Evolutionary conservation across 2,888 invertebrate species (phyloP).

Genomic region (Drosophila borealis): DNA sequence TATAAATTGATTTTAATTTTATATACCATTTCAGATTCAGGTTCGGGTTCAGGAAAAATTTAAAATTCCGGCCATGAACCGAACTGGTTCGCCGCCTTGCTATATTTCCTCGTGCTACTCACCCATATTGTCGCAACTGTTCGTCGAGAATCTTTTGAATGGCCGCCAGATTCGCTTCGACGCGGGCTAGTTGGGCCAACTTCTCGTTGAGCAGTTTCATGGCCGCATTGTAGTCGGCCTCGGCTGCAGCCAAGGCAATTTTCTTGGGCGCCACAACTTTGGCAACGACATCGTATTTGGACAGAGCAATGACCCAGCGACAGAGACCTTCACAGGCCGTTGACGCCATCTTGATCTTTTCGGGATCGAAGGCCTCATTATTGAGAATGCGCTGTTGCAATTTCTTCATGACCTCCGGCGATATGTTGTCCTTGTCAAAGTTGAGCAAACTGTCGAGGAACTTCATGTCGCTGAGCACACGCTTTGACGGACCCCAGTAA

Average conservation of each 20-base stretch:
- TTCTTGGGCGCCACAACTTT: slow-evolving; percentile 97
- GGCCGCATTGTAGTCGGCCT: slow-evolving; percentile 90
- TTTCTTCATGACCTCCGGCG: slow-evolving; percentile 92
- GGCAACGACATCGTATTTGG: slow-evolving; percentile 97
- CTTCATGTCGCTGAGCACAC: slow-evolving; percentile 94
- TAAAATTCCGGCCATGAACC: too few species aligned
- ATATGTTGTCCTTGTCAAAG: slow-evolving; percentile 96
- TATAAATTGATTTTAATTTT: too few species aligned
- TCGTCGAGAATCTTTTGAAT: slow-evolving; percentile 88
- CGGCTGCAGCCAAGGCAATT: slow-evolving; percentile 94
- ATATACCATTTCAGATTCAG: too few species aligned
- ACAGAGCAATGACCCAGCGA: slow-evolving; percentile 97
- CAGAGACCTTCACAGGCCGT: slow-evolving; percentile 96
- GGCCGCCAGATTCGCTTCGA: slow-evolving; percentile 86
- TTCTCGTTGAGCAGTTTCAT: slow-evolving; percentile 88
- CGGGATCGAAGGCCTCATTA: slow-evolving; percentile 96
- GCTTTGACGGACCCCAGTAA: slow-evolving; percentile 96
- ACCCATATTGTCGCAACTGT: slow-evolving; percentile 85
- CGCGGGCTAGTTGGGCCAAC: slow-evolving; percentile 86
- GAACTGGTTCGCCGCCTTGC: too few species aligned
- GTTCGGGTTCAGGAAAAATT: neutral
- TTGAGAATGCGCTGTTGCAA: slow-evolving; percentile 92
- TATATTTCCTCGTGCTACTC: too few species aligned
- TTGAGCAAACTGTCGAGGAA: slow-evolving; percentile 94
- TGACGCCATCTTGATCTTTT: slow-evolving; percentile 94